Conservation (phyloP, 2,797 vertebrate genomes). For the Notoglanidium macrostoma region DNA sequence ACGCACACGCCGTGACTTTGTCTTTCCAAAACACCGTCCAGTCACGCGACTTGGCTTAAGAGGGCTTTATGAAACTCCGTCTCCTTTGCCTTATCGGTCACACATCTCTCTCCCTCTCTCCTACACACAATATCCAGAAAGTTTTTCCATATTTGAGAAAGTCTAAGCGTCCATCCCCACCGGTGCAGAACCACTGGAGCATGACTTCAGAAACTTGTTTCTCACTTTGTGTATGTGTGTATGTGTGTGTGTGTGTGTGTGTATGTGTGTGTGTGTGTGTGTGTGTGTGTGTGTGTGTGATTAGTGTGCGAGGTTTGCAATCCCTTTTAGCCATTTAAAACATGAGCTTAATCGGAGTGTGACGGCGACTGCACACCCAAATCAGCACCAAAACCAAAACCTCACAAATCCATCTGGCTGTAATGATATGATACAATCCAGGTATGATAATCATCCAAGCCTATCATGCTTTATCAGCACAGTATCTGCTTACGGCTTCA, state of each 20-base stretch:
- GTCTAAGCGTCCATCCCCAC: background rate
- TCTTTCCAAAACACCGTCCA: slow-evolving; percentile 22
- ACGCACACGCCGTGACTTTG: background rate
- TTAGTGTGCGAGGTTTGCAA: background rate
- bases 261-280: too few species aligned
- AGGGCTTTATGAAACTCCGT: slow-evolving; percentile 12
- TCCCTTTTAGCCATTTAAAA: slow-evolving; percentile 19
- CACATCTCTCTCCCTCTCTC: background rate
- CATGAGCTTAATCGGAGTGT: slow-evolving; percentile 13
- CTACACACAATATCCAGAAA: slow-evolving; percentile 8
- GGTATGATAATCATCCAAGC: background rate
- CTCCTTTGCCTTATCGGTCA: slow-evolving; percentile 18
- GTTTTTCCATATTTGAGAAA: slow-evolving; percentile 2
- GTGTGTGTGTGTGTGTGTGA: background rate
- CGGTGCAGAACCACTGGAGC: background rate
- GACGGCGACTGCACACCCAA: background rate
- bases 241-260: background rate
- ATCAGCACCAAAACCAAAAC: background rate
- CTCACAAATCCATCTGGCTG: slow-evolving; percentile 21
- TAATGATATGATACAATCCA: slow-evolving; percentile 3
- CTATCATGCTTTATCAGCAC: background rate
- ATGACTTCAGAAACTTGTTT: slow-evolving; percentile 17
- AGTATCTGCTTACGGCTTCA: too few species aligned
- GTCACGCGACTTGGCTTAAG: slow-evolving; percentile 31
- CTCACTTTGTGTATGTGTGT: background rate